A percentile compares a stretch with the other conserved stretches of the same genome.
Conservation (phyloP, 2,888 invertebrate species). For the Dione vanillae region DNA sequence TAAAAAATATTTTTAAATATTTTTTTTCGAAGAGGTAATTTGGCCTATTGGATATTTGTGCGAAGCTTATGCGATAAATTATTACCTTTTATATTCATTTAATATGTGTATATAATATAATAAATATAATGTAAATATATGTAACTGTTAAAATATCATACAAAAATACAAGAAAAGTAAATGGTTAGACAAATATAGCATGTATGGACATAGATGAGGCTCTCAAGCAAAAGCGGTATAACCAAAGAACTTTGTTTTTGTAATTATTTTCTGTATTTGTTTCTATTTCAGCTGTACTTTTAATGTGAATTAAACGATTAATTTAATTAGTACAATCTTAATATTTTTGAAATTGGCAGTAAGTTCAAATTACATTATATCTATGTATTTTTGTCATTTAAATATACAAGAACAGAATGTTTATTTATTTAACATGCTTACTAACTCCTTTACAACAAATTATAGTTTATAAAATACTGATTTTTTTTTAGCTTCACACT, state of each 20-base stretch:
- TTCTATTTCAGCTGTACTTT: too few relatives aligned
- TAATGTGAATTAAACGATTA: too few relatives aligned
- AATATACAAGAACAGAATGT: too few relatives aligned
- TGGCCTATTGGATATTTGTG: constrained; percentile 21
- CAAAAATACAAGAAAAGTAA: constrained; percentile 21
- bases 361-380: too few relatives aligned
- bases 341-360: too few relatives aligned
- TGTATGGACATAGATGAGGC: not conserved
- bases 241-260: not conserved
- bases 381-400: too few relatives aligned
- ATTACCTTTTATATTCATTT: not conserved
- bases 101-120: constrained; percentile 4
- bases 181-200: not conserved
- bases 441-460: too few relatives aligned
- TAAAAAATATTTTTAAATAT: not conserved
- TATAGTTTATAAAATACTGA: too few relatives aligned
- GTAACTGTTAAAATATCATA: constrained; percentile 1
- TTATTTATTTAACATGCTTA: too few relatives aligned
- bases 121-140: constrained; percentile 8
- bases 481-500: too few relatives aligned
- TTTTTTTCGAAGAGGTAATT: constrained; percentile 14
- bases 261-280: not conserved
- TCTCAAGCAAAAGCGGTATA: not conserved
- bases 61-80: constrained; percentile 9
- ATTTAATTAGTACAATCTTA: too few relatives aligned